Base-by-base conservation (phyloP, 2,888 invertebrate genomes). In the Drosophila demipolita region DNA sequence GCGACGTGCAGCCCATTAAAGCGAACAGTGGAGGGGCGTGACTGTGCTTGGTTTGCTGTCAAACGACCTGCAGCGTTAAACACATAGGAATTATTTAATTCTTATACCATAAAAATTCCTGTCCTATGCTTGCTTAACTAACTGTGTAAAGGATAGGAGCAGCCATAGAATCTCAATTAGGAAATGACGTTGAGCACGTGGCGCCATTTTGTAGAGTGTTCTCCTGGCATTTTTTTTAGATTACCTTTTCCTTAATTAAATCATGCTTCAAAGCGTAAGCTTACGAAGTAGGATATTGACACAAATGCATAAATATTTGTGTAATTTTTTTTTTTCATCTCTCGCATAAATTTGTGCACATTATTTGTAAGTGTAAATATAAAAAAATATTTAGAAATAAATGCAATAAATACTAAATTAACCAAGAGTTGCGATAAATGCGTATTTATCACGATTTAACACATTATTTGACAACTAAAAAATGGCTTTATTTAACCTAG, bases 111-210 rank as follows among this genome's bases (percentile, higher is more conserved):
- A 20, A 11, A 35, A 42, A 36, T 8, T 15, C 49, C n/a, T 36
- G 33, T 45, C 35, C 60, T 15, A 33, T 52, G 55, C 35, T 64
- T 84, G 84, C 80, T 84, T 84, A 87, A 84, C 83, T 87, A 84
- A 84, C 83, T 85, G 88, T 79, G 72, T 79, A 83, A 88, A 75
- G 68, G 72, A 60, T 73, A 66, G 60, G 54, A 68, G 36, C 83
- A 63, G 42, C 66, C 52, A 65, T 77, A 35, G 84, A 85, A 88
- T 85, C 73, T 79, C 78, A 85, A 85, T 85, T 85, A 85, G 84
- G 48, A 77, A 57, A 55, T 73, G 52, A 53, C 66, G 64, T 50
- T 72, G 9, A 26, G 49, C 69, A 73, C 69, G 84, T 82, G 73
- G 40, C 38, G 26, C 15, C 36, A 20, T 42, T 54, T 20, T 42